Evolutionary conservation across 2,797 vertebrate species (phyloP), one percentile per base, ranked within the genome.

Genomic region (Leucoraja ocellata): DNA sequence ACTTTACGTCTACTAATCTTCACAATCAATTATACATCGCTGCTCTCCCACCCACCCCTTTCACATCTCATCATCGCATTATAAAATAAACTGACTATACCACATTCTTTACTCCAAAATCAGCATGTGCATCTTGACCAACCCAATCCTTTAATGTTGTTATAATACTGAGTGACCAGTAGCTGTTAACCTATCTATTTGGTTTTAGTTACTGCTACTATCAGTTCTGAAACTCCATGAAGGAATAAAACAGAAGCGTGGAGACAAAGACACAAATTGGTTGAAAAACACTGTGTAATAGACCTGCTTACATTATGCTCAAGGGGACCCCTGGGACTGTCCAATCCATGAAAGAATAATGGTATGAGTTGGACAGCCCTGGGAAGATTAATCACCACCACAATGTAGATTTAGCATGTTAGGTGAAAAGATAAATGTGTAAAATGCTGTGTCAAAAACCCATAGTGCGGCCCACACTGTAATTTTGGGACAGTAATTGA

Each of bases 401-500:
- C 95, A 96, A 98, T 98, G 98, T 98, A 98, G 98, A 99, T 98
- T 97, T 96, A 97, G 97, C 95, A 88, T 95, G 96, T 97, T 97
- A 96, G 97, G 96, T 96, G 97, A 96, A 97, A 98, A 99, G 98
- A 99, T 98, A 98, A 98, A 99, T 98, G 98, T 97, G 96, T 96
- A 97, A 97, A 98, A 97, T 76, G 95, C 96, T 96, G 95, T 97
- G 97, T 97, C 97, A 97, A 96, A 92, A 98, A 97, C 96, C 97
- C 95, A 94, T 94, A 95, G 97, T 96, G 97, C 96, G 95, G 97
- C 97, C 97, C 96, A 96, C 96, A 96, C 93, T 93, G 97, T 97
- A 97, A 97, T 96, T 96, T 97, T 96, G 96, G 98, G 98, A 98
- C 98, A 98, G 98, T 98, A 98, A 99, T 98, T 98, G 98, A 98